These are phyloP conservation scores for Peribatodes rhomboidaria DNA, from an alignment of 2,888 invertebrate species.

Conservation along the genomic window DNA sequence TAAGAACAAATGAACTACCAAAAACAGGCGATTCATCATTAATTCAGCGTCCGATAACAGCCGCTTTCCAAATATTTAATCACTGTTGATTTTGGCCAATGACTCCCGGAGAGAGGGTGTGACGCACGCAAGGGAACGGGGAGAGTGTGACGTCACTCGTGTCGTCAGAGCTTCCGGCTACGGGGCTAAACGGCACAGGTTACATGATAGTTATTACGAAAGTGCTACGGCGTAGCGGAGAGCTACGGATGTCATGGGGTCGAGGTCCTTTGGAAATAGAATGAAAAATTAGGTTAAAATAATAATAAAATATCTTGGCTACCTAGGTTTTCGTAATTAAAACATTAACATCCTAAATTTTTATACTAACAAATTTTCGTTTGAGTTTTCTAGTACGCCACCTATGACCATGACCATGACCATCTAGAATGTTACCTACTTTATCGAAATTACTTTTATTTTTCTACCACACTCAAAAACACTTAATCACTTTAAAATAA, in stretches of 20 bases:
- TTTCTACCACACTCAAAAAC: background rate
- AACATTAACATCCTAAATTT: background rate
- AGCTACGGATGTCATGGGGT: constrained; percentile 30
- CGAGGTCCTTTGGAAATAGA: constrained; percentile 24
- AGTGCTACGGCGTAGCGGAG: constrained; percentile 57
- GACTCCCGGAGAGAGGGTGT: constrained; percentile 64
- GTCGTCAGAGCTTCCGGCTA: constrained; percentile 64
- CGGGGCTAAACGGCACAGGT: constrained; percentile 30
- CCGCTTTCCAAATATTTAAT: constrained; percentile 52
- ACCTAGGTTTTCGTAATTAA: background rate
- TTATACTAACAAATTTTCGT: too few species aligned
- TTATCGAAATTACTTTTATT: background rate
- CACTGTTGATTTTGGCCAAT: constrained; percentile 74
- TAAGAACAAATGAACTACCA: constrained; percentile 22
- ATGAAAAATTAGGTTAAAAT: constrained; percentile 15
- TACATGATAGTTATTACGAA: constrained; percentile 29
- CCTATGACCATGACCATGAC: too few species aligned
- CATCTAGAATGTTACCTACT: too few species aligned
- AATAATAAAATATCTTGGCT: background rate
- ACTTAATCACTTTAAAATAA: constrained; percentile 2
- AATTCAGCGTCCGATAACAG: constrained; percentile 23
- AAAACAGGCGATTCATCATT: constrained; percentile 22
- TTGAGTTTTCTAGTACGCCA: too few species aligned
- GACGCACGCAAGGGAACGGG: constrained; percentile 66
- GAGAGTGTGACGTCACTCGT: constrained; percentile 77